Evolutionary conservation across 1,140 invertebrate genomes (phyloP), one percentile per base, ranked within the genome.

Genomic region (Odontomachus brunneus): DNA sequence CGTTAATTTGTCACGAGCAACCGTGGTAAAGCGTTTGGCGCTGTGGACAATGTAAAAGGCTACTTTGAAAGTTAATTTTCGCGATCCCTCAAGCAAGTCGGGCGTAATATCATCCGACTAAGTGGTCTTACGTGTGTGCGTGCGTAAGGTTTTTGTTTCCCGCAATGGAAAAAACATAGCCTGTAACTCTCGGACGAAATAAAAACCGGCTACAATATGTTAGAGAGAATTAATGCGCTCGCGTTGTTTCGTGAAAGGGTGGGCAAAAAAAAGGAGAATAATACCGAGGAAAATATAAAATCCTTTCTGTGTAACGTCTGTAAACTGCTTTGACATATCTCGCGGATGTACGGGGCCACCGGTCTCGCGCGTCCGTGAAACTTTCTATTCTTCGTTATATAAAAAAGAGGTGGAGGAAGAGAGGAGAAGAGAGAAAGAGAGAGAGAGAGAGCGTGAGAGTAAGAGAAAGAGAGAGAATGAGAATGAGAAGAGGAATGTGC

Each of bases 271-370:
- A 11, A 44, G 9, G 9, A 44, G 38, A 44, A 44, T 38, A 66
- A 51, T 53, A 1, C 12, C 17, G 2, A n/a, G 11, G 9, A 44
- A 19, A 12, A 80, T 57, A 55, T 29, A 19, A 78, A 57, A 57
- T 48, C n/a, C n/a, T 19, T n/a, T 59, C 69, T 44, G 33, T 19
- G 53, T 48, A 71, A 71, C 33, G 3, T 48, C 51, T 69, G 49
- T 48, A 14, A 69, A 69, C 14, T 48, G 33, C n/a, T 69, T 57
- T 71, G 65, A 57, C 75, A 19, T 80, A 69, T 71, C 51, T 71
- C 24, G 33, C 51, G 19, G 19, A 48, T 19, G n/a, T 67, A 22
- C 33, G 19, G n/a, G 12, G 9, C 66, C 74, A 29, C n/a, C 7
- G 33, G 33, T 55, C 22, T 59, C 38, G 38, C 38, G 38, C 38